These are phyloP conservation scores for Macroteleia sp. DNA, from an alignment of 2,888 invertebrate genomes.

Conservation along the genomic window DNA sequence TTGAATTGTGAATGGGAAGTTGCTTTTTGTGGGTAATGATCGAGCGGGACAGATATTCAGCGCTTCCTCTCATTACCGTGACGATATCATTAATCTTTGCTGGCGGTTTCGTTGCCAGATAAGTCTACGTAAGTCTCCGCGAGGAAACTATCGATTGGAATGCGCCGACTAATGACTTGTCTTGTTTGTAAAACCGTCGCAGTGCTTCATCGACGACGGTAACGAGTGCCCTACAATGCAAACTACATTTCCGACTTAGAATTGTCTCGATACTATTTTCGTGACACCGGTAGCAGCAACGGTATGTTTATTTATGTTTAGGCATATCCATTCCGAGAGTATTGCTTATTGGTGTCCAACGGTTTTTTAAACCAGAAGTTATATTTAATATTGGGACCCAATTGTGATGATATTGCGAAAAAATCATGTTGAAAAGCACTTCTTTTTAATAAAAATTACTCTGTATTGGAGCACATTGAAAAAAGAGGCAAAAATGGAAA, in stretches of 20 bases:
- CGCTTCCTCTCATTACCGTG: constrained; percentile 61
- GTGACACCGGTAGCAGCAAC: constrained; percentile 20
- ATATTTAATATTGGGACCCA: too few species aligned
- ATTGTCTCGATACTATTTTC: constrained; percentile 32
- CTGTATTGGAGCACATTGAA: too few species aligned
- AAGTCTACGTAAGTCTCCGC: constrained; percentile 44
- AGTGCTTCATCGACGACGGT: constrained; percentile 55
- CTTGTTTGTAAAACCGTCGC: constrained; percentile 57
- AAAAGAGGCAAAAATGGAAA: too few species aligned
- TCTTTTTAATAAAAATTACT: too few species aligned
- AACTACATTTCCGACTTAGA: constrained; percentile 37
- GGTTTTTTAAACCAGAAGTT: too few species aligned
- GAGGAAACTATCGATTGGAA: constrained; percentile 58
- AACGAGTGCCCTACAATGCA: constrained; percentile 49
- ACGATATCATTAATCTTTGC: constrained; percentile 62
- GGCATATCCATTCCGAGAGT: constrained; percentile 20
- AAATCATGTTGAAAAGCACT: too few species aligned
- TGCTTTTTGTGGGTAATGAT: constrained; percentile 54
- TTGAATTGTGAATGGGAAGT: constrained; percentile 47
- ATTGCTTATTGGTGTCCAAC: too few species aligned
- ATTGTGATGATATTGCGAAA: too few species aligned
- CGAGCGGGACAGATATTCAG: constrained; percentile 48
- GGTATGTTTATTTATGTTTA: constrained; percentile 37
- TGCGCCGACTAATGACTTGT: constrained; percentile 59
- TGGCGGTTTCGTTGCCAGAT: constrained; percentile 51